phyloP scores from a whole-genome alignment of 2,888 invertebrate species.

The Oligia latruncula region DNA sequence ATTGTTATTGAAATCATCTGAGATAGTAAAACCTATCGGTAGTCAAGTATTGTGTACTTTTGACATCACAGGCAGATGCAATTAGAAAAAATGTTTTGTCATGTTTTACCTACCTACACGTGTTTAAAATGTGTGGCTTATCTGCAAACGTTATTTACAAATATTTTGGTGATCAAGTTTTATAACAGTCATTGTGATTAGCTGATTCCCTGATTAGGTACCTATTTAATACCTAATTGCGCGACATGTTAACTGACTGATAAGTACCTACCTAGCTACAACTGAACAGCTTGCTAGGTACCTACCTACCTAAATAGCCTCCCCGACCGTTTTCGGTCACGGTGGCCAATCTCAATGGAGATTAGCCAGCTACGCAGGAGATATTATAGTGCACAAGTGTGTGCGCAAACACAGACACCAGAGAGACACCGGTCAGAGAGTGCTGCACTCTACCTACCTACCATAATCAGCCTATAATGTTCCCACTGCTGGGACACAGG shows the following conservation, averaged over 20 bases:
- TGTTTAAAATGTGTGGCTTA: background rate
- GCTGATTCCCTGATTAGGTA: constrained; percentile 14
- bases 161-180: constrained; percentile 27
- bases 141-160: constrained; percentile 19
- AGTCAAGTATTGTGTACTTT: constrained; percentile 10
- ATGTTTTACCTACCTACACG: background rate
- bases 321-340: no score
- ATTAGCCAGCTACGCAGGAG: no score
- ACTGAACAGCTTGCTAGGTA: background rate
- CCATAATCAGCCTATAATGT: no score
- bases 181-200: constrained; percentile 16
- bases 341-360: no score
- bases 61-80: background rate
- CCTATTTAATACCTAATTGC: background rate
- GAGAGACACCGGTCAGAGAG: no score
- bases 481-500: no score
- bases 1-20: constrained; percentile 22
- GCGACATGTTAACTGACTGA: background rate
- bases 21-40: constrained; percentile 19
- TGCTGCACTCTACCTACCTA: no score
- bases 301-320: no score
- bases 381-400: no score
- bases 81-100: background rate
- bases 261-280: background rate
- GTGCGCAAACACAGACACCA: no score